Evolutionary conservation across 2,797 vertebrate species (phyloP).

Genomic region (Pantherophis alleghaniensis): DNA sequence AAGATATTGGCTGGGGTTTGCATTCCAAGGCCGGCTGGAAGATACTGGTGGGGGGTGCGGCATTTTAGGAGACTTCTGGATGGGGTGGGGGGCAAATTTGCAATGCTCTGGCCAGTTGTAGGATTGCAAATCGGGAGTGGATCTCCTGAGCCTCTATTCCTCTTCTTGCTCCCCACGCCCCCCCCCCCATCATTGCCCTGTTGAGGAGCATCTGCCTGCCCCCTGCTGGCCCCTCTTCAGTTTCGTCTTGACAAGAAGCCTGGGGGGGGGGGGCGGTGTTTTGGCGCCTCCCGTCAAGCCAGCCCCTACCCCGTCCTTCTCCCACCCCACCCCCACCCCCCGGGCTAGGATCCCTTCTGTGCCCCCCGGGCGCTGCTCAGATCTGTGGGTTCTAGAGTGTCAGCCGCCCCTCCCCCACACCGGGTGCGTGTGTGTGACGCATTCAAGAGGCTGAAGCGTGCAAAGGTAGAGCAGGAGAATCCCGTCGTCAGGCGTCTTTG

Average conservation of each 20-base stretch:
- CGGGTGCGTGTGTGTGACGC: too few relatives aligned
- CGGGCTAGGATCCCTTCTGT: background rate
- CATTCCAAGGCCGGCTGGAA: too few relatives aligned
- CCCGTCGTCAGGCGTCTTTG: rapidly evolving
- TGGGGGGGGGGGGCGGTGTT: background rate
- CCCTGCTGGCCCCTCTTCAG: background rate
- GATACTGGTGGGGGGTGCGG: background rate
- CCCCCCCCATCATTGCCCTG: background rate
- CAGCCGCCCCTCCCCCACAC: too few relatives aligned
- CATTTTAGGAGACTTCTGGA: background rate
- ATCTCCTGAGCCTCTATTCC: background rate
- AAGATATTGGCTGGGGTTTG: background rate
- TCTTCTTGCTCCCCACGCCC: background rate
- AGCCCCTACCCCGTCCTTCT: too few relatives aligned
- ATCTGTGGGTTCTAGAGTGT: too few relatives aligned
- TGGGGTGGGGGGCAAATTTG: background rate
- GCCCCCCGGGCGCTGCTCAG: background rate
- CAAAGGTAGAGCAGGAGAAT: background rate
- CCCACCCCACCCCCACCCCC: background rate
- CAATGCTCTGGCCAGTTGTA: background rate
- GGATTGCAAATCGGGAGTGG: background rate
- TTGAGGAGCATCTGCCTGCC: background rate
- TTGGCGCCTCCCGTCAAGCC: background rate
- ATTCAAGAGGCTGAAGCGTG: background rate
- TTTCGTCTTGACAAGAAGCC: background rate